Evolutionary conservation across 2,888 invertebrate species (phyloP).

Genomic region (Poecilobothrus nobilitatus): DNA sequence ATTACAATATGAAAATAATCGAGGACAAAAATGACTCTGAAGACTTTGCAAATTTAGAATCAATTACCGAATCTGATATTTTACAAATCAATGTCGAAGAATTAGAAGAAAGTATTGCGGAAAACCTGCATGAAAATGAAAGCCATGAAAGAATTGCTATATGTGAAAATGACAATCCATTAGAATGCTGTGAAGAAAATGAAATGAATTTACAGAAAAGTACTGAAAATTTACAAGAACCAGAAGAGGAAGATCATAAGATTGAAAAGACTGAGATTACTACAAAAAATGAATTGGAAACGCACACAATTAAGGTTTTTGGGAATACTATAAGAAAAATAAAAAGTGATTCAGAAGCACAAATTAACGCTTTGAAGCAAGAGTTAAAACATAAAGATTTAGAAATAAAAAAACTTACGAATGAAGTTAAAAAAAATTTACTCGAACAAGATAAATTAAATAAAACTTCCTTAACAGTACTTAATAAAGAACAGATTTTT

Average conservation of each 20-base stretch:
- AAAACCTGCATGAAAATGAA: not conserved
- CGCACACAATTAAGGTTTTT: not conserved
- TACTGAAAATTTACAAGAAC: too few species aligned
- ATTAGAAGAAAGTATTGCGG: too few species aligned
- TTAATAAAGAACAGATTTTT: conserved; percentile 37
- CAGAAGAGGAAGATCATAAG: too few species aligned
- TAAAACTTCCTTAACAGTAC: not conserved
- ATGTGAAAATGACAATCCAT: too few species aligned
- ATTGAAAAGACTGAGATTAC: too few species aligned
- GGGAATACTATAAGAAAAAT: conserved; percentile 11
- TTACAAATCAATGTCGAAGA: too few species aligned
- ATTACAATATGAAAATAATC: too few species aligned
- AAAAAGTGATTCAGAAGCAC: not conserved
- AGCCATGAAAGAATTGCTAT: conserved; percentile 9
- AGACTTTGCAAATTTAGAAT: too few species aligned
- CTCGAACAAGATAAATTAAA: conserved; percentile 20
- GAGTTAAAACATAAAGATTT: conserved; percentile 12
- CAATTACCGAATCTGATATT: too few species aligned
- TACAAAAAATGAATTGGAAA: too few species aligned
- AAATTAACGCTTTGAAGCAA: conserved; percentile 10
- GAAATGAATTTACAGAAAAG: too few species aligned
- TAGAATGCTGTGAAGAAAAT: too few species aligned
- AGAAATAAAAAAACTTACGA: not conserved
- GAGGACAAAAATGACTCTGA: not conserved
- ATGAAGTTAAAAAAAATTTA: conserved; percentile 13